These are phyloP conservation scores for Vanacampus margaritifer DNA, from an alignment of 2,113 vertebrate species.

Conservation along the genomic window DNA sequence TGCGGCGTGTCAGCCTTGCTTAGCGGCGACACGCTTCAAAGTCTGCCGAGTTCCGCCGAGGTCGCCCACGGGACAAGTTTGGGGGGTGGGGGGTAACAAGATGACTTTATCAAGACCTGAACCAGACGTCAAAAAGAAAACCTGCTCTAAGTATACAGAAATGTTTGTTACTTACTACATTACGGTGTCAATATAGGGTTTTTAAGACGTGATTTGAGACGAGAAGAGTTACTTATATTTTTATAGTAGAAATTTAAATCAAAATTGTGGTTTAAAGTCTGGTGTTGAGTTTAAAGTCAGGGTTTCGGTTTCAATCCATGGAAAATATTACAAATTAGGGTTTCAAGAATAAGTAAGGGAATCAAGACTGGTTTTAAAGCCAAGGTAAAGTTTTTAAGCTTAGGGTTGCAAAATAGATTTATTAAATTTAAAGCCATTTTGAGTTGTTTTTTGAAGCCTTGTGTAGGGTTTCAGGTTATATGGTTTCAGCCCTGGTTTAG, in stretches of 20 bases:
- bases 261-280: background rate
- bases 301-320: background rate
- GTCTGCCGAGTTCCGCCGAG: conserved; percentile 53
- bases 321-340: background rate
- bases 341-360: background rate
- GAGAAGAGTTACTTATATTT: no score
- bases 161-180: background rate
- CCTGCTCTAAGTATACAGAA: background rate
- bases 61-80: conserved; percentile 30
- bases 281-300: background rate
- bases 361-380: background rate
- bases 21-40: conserved; percentile 64
- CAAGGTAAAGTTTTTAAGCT: no score
- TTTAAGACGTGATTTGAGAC: no score
- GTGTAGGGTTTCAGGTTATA: no score
- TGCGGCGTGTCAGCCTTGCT: conserved; percentile 65
- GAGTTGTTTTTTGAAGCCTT: no score
- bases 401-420: no score
- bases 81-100: background rate
- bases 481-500: no score
- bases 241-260: background rate
- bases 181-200: background rate
- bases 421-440: no score
- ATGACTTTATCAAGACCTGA: background rate
- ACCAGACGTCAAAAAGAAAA: background rate